Evolutionary conservation across 1,140 invertebrate genomes (phyloP).

Genomic region (Chironomus striatipennis): DNA sequence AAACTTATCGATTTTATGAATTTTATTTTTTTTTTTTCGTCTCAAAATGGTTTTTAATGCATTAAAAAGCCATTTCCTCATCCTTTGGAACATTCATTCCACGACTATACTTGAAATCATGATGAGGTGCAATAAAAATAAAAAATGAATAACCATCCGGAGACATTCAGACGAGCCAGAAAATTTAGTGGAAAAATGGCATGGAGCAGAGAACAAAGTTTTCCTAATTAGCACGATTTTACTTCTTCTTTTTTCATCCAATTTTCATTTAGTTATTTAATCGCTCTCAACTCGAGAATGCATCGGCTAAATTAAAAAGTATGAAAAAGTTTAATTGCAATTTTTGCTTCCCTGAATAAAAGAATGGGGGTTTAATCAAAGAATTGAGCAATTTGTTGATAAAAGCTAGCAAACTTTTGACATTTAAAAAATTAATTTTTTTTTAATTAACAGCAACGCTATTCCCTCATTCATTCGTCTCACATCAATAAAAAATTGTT

Average conservation of each 20-base stretch:
- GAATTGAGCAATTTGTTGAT: too few species aligned
- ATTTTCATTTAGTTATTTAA: background rate
- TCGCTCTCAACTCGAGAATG: background rate
- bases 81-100: background rate
- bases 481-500: background rate
- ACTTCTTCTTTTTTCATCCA: background rate
- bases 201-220: background rate
- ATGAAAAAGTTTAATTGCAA: too few species aligned
- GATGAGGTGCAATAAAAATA: background rate
- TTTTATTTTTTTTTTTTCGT: background rate
- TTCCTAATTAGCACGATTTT: background rate
- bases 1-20: constrained; percentile 6
- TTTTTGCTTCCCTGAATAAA: too few species aligned
- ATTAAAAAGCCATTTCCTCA: background rate
- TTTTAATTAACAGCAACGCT: background rate
- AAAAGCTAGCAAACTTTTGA: too few species aligned
- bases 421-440: background rate
- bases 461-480: background rate
- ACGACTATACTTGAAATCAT: background rate
- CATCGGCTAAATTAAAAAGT: background rate
- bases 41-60: background rate
- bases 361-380: too few species aligned
- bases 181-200: background rate
- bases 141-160: background rate
- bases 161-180: background rate